These are phyloP conservation scores for Standfussiana lucernea DNA, from an alignment of 2,888 invertebrate species.

Conservation along the genomic window DNA sequence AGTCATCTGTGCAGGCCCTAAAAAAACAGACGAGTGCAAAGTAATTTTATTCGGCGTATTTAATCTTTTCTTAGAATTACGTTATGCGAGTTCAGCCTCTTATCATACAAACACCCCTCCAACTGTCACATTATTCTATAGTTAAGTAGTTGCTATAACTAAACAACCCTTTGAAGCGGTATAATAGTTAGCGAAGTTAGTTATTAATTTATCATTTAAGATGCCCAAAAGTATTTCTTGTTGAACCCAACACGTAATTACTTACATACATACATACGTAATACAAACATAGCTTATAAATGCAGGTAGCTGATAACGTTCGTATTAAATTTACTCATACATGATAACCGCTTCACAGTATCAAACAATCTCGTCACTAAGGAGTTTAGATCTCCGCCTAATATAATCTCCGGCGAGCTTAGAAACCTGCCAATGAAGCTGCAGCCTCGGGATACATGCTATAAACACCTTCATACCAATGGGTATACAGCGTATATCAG, in stretches of 20 bases:
- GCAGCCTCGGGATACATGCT: conserved; percentile 8
- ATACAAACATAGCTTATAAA: not conserved
- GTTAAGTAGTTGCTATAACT: not conserved
- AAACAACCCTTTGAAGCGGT: not conserved
- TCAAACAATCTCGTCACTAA: conserved; percentile 8
- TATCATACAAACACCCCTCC: not conserved
- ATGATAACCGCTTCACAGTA: not conserved
- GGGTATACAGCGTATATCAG: not conserved
- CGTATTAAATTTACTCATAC: not conserved
- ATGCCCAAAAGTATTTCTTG: not conserved
- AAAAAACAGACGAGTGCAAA: conserved; percentile 3
- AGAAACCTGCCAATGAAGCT: conserved; percentile 37
- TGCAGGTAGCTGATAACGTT: not conserved
- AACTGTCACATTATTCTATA: not conserved
- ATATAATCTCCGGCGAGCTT: conserved; percentile 36
- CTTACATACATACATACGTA: too few species aligned
- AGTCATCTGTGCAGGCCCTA: not conserved
- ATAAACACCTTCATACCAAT: not conserved
- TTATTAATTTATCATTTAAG: not conserved
- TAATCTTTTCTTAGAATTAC: not conserved
- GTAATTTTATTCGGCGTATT: not conserved
- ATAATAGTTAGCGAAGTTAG: not conserved
- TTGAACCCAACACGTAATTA: not conserved
- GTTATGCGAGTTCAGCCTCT: not conserved
- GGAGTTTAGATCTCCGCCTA: not conserved